These are phyloP conservation scores for Trachemys scripta DNA, from an alignment of 2,113 vertebrate genomes.

Conservation along the genomic window DNA sequence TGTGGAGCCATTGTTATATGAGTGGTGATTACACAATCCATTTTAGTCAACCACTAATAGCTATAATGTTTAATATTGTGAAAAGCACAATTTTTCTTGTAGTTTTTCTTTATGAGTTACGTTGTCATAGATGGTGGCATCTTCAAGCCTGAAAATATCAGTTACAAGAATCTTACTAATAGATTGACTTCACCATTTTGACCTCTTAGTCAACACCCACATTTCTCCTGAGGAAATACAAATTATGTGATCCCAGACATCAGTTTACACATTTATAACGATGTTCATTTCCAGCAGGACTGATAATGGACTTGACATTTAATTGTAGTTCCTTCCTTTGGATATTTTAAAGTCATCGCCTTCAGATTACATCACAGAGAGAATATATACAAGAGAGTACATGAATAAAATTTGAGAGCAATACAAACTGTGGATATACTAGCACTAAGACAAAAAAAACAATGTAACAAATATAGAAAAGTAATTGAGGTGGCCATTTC, in stretches of 20 bases:
- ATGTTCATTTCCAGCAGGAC: not conserved
- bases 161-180: not conserved
- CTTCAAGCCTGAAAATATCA: not conserved
- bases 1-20: rapidly evolving
- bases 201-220: not conserved
- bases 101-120: not conserved
- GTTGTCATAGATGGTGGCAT: not conserved
- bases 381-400: not conserved
- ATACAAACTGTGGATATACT: not conserved
- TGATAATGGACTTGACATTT: not conserved
- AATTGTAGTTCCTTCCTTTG: not conserved
- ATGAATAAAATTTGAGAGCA: not conserved
- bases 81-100: not conserved
- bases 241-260: not conserved
- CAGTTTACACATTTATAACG: not conserved
- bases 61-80: not conserved
- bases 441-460: not conserved
- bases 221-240: not conserved
- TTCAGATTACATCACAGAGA: not conserved
- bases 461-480: not conserved
- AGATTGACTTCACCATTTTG: not conserved
- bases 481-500: not conserved
- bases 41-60: not conserved
- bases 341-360: not conserved
- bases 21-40: not conserved